phyloP scores from a whole-genome alignment of 2,113 vertebrate species.

The Eulemur macaco region DNA sequence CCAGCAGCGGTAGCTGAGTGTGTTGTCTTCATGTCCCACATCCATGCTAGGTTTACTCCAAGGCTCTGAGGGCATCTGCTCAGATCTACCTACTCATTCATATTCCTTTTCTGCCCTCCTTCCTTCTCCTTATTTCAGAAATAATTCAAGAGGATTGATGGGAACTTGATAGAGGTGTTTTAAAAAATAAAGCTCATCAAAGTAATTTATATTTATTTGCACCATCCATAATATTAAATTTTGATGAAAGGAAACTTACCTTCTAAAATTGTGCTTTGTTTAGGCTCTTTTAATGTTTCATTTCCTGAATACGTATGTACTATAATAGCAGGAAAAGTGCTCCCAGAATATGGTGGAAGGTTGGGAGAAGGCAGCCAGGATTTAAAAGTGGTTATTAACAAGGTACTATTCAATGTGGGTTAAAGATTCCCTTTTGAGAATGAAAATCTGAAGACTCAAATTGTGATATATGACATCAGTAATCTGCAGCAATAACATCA shows the following conservation, averaged over 20 bases:
- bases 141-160: not conserved
- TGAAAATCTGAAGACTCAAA: slow-evolving; percentile 1
- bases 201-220: not conserved
- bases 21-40: not conserved
- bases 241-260: not conserved
- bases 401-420: not conserved
- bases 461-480: not conserved
- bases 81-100: not conserved
- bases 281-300: not conserved
- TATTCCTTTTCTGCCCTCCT: not conserved
- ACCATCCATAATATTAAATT: not conserved
- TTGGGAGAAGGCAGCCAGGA: not conserved
- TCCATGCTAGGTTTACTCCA: not conserved
- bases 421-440: slow-evolving; percentile 14
- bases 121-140: not conserved
- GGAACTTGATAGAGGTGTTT: not conserved
- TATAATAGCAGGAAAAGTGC: not conserved
- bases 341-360: not conserved
- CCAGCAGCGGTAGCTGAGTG: not conserved
- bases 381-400: not conserved
- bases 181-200: slow-evolving; percentile 28
- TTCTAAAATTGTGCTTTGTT: not conserved
- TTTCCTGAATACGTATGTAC: not conserved
- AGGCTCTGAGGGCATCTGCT: not conserved
- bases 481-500: not conserved